These are phyloP conservation scores for Chromis chromis DNA, from an alignment of 2,797 vertebrate genomes.

Conservation along the genomic window DNA sequence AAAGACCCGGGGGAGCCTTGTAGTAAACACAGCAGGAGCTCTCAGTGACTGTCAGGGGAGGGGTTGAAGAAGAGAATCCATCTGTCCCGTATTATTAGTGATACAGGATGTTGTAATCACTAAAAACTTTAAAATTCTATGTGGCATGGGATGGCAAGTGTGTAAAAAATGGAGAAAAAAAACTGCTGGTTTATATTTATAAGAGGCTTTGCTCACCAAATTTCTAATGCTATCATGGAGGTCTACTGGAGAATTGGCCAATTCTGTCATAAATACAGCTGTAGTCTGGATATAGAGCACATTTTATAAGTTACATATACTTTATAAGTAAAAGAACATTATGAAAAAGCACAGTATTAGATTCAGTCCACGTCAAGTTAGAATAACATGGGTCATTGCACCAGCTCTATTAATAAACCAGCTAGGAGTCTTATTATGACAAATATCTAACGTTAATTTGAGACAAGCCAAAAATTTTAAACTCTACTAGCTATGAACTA, in stretches of 20 bases:
- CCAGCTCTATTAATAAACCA: not conserved
- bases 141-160: slow-evolving; percentile 31
- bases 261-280: not conserved
- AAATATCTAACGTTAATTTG: too few relatives aligned
- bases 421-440: not conserved
- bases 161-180: not conserved
- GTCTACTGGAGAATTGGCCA: not conserved
- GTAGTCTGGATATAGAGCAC: not conserved
- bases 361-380: not conserved
- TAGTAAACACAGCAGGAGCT: slow-evolving; percentile 80
- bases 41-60: slow-evolving; percentile 67
- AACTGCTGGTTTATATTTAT: slow-evolving; percentile 10
- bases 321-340: too few relatives aligned
- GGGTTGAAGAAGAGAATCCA: not conserved
- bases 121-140: not conserved
- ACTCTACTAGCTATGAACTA: too few relatives aligned
- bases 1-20: slow-evolving; percentile 90
- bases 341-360: not conserved
- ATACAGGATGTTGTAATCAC: slow-evolving; percentile 11
- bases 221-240: slow-evolving; percentile 6
- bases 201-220: slow-evolving; percentile 7
- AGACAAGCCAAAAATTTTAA: not conserved
- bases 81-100: slow-evolving; percentile 23
- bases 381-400: too few relatives aligned
- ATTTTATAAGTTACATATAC: too few relatives aligned